Base-by-base conservation (phyloP, 2,888 invertebrate species). In the Ypsolopha sequella region DNA sequence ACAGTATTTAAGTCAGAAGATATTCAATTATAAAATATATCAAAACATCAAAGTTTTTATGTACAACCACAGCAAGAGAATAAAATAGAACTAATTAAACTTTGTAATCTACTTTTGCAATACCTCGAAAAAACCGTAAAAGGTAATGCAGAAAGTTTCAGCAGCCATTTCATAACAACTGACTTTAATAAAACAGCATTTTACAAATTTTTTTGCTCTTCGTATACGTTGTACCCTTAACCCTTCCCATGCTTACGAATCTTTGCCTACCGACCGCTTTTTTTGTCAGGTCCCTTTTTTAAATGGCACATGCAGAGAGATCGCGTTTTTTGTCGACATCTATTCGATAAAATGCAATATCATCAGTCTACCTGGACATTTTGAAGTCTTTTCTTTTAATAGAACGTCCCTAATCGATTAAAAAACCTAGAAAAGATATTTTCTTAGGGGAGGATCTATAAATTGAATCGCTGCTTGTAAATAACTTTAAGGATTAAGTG, bases 301-400 rank as follows among this genome's bases (percentile, higher is more conserved):
- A 85, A 86, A 86, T 86, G 84, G 86, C 86, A 84, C 82, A 85
- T 85, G 82, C 77, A 82, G 77, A 76, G 76, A 79, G 73, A 72
- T 68, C 65, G 54, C 72, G 75, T 81, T 82, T 81, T 80, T 71
- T 60, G 57, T 56, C 57, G 62, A 63, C 64, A 70, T 68, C 68
- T 70, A 68, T 75, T 66, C 67, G 70, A 72, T 79, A 82, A 82
- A 84, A 84, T 65, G 82, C 85, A 81, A 74, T 79, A 80, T 86
- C 86, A 84, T 78, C 76, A 73, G 67, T 58, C 71, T 85, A 85
- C 84, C 85, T 85, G 84, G 69, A 67, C 67, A 68, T 65, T 69
- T 66, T 64, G 63, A 57, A 69, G 64, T 62, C 68, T 72, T 66
- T 79, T 73, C 68, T 76, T 75, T 77, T 80, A 81, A 81, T 80